These are phyloP conservation scores for Astyanax mexicanus DNA, from an alignment of 2,797 vertebrate species.

Conservation along the genomic window DNA sequence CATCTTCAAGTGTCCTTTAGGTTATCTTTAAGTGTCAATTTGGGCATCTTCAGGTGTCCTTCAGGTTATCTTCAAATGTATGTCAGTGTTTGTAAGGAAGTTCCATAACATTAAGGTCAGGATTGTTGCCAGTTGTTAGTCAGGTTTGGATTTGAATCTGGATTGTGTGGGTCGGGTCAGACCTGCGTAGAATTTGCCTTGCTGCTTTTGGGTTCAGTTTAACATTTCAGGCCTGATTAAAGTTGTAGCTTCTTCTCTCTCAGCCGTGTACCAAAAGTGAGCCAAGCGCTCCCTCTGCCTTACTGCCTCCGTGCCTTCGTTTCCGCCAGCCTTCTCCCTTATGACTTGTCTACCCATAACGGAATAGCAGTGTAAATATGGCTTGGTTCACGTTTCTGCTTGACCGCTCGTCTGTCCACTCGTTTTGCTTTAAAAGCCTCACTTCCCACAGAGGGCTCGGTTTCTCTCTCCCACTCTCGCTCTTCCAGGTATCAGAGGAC, in stretches of 20 bases:
- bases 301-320: neutral
- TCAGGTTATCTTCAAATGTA: neutral
- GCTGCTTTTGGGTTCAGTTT: neutral
- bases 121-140: neutral
- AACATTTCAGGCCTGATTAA: neutral
- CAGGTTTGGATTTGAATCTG: neutral
- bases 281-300: constrained; percentile 2
- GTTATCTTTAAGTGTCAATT: too few relatives aligned
- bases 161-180: neutral
- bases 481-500: neutral
- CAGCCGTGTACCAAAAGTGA: neutral
- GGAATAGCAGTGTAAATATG: constrained; percentile 49
- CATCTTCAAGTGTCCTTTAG: too few relatives aligned
- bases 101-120: too few relatives aligned
- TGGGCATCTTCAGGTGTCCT: too few relatives aligned
- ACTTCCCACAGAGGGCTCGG: constrained; percentile 33
- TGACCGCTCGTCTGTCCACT: constrained; percentile 36
- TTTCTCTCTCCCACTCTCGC: neutral
- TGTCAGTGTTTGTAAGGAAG: too few relatives aligned
- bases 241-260: neutral
- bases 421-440: constrained; percentile 45
- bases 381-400: constrained; percentile 42
- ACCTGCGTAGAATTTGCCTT: neutral
- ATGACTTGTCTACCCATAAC: constrained; percentile 43
- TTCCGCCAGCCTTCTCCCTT: constrained; percentile 23